Evolutionary conservation across 37 sponge, comb jelly and placozoan species (phyloP), one percentile per base, ranked within the genome.

Genomic region (Spongia lamella): DNA sequence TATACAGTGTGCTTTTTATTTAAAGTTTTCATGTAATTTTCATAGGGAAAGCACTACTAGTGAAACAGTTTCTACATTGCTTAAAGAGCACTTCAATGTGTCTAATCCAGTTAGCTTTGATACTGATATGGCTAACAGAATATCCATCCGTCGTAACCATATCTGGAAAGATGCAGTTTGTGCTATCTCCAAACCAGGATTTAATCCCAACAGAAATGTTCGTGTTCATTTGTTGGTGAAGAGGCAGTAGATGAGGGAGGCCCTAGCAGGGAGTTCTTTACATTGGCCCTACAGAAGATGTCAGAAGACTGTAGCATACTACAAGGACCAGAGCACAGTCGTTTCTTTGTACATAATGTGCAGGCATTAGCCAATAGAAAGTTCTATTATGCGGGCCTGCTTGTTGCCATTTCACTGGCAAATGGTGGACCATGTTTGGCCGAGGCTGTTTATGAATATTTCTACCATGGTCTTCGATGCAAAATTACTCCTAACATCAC

Each of bases 181-280:
- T 31, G 70, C 53, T 32, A 40, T 69, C 29, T 69, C 52, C 13
- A 26, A 53, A 26, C 16, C 70, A 22, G 25, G 30, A 29, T 69
- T 69, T 49, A 30, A 69, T 4, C 52, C 52, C 24, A 19, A 1
- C 53, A 38, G 30, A 69, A 26, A 11, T 50, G 25, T 69, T 38
- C 70, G 30, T 5, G 70, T 69, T 14, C 70, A 43, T 69, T 69
- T 69, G 50, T 69, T 69, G 70, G 70, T 7, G 70, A 69, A 43
- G 70, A 69, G 70, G 70, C 70, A 4, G 70, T 22, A 30, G 50
- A 43, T 38, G 70, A 9, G 27, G 70, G 29, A 24, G 70, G 70
- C 34, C 53, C 52, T 31, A n/a, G 64, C 34, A n/a, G 5, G 32
- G 5, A 25, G 20, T 63, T 63, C 32, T 63, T 7, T 3, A 31